Base-by-base conservation (phyloP, 2,113 vertebrate species). In the Istiophorus platypterus region DNA sequence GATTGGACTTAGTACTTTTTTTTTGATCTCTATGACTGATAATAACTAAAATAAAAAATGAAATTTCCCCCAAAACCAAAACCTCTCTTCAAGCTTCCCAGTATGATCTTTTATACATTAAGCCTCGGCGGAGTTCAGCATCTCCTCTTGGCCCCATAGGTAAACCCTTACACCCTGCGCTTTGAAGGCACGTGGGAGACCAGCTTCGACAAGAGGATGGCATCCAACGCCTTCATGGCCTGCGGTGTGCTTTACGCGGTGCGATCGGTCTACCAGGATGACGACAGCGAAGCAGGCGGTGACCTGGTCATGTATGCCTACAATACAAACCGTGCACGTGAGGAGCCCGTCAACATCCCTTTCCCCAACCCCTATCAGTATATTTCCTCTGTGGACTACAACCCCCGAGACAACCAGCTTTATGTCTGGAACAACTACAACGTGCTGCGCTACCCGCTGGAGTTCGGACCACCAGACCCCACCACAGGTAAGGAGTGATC, bases 401-500 rank as follows among this genome's bases (percentile, higher is more conserved):
- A 99, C 88, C 98, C 98, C 2, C 94, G 98, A 0, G 98, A 99
- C 94, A 98, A 98, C 91, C 97, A 98, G 87, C 96, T 99, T 0
- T 99, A 99, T 18, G 97, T 99, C 27, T 99, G 98, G 98, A 99
- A 99, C 94, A 99, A 99, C 92, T 97, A 97, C 37, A 97, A 98
- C 4, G 94, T 99, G 72, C 93, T 99, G 81, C 96, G 97, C 65
- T 99, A 99, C 76, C 92, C 95, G 0, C 93, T 99, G 75, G 96
- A 97, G 88, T 99, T 99, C 22, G 97, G 97, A 8, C 96, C 97
- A 0, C 97, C 96, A 0, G 96, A 97, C 63, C 97, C 96, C 42
- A 97, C 96, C 4, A 92, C 93, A 0, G 96, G 97, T 98, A 70
- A 76, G 87, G 27, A 81, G 8, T n/a, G n/a, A 39, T 64, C 47